Evolutionary conservation across 2,113 vertebrate genomes (phyloP), one percentile per base, ranked within the genome.

Genomic region (Zingel zingel): DNA sequence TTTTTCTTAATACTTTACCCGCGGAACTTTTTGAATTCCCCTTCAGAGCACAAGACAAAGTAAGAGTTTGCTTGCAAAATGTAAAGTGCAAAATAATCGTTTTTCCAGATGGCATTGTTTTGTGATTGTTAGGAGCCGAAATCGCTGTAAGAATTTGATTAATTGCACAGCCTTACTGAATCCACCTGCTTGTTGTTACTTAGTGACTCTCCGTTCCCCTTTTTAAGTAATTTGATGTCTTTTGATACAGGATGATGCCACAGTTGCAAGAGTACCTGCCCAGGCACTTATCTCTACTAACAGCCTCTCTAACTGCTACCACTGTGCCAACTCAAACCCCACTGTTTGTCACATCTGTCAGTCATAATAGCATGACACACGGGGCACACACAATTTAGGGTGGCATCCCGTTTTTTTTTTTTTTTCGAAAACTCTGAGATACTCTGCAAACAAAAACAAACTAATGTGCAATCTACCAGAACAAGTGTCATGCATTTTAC

Each of bases 401-500:
- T 76, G 67, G 78, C 83, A 53, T 89, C 67, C 30, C 2, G 33
- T 73, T 84, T 89, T 86, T 67, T 83, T 70, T 84, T 89, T 86
- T 69, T 85, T 83, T 89, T 87, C n/a, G n/a, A n/a, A n/a, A n/a
- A n/a, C 23, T 58, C 86, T 11, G 66, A 80, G 86, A 77, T 67
- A 68, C 54, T 86, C 47, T 0, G 75, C 27, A 74, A 74, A 77
- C 70, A 51, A 76, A 48, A 81, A 58, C 71, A 72, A 86, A 74
- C 82, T 88, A 90, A 92, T 90, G 90, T 90, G 87, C 89, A 89
- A 79, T 93, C 90, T 90, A 76, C 65, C 66, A 82, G 88, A 86
- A 89, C 86, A 86, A 89, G 91, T 91, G 91, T 91, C 87, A 84
- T 72, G 80, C 88, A 85, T 92, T 43, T 92, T 91, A 87, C 91